These are phyloP conservation scores for Strigops habroptila DNA, from an alignment of 2,113 vertebrate species.

Conservation along the genomic window DNA sequence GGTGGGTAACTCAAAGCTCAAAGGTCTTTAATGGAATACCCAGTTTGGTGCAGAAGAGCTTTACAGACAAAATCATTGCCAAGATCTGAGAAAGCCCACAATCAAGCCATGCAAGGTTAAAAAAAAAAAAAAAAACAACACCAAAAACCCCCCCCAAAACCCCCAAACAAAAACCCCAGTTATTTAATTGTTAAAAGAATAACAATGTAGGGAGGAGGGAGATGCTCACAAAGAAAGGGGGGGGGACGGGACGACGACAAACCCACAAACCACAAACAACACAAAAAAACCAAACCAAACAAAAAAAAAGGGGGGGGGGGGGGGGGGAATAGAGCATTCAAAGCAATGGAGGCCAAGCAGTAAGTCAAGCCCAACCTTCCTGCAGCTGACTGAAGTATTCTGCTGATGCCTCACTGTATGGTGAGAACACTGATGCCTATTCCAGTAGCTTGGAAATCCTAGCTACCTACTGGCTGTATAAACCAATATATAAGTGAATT, in stretches of 20 bases:
- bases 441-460: not conserved
- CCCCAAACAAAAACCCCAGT: too few species aligned
- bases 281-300: not conserved
- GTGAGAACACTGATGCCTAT: not conserved
- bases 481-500: not conserved
- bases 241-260: too few species aligned
- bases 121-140: not conserved
- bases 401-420: not conserved
- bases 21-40: not conserved
- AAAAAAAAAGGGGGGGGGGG: not conserved
- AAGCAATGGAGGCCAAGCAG: not conserved
- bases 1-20: not conserved
- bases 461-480: not conserved
- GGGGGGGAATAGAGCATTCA: not conserved
- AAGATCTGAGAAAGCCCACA: not conserved
- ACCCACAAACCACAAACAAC: not conserved
- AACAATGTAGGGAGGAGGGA: not conserved
- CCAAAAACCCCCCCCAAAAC: too few species aligned
- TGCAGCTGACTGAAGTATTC: not conserved
- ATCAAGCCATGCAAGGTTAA: not conserved
- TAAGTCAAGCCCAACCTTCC: not conserved
- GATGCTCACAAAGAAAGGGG: accelerated
- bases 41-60: not conserved
- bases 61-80: not conserved
- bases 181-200: not conserved